A percentile compares a stretch with the other conserved stretches of the same genome.
phyloP scores from a whole-genome alignment of 1,140 invertebrate genomes.

The Hylyphantes graminicola region DNA sequence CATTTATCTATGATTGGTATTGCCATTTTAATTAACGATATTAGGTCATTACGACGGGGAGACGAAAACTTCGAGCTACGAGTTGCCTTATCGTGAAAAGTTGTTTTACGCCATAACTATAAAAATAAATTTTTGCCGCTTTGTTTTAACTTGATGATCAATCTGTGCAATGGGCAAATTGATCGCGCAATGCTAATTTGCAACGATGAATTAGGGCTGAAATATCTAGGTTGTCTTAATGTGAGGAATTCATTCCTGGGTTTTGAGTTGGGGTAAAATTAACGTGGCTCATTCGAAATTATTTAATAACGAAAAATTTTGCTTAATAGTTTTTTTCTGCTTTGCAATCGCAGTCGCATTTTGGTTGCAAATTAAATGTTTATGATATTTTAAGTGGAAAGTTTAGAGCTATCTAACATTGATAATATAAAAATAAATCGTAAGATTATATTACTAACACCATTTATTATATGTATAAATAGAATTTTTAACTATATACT shows the following conservation, averaged over 20 bases:
- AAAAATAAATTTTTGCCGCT: constrained; percentile 50
- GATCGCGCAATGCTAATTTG: constrained; percentile 46
- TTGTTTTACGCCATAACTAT: constrained; percentile 57
- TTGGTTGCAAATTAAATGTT: no score
- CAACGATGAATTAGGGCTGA: constrained; percentile 20
- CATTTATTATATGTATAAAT: no score
- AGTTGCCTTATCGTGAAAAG: constrained; percentile 54
- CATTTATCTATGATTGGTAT: constrained; percentile 60
- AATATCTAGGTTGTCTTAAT: constrained; percentile 27
- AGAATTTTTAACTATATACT: no score
- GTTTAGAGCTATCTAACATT: no score
- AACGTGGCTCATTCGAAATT: no score
- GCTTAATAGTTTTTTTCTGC: no score
- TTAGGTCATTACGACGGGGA: constrained; percentile 35
- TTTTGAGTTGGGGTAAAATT: not conserved
- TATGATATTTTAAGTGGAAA: no score
- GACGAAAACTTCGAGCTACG: constrained; percentile 42
- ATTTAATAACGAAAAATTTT: no score
- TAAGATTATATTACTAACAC: no score
- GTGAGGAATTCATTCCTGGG: not conserved
- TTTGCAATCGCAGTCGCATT: no score
- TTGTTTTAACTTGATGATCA: constrained; percentile 58
- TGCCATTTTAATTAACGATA: constrained; percentile 60
- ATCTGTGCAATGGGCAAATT: constrained; percentile 43
- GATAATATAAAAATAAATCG: no score